Evolutionary conservation across 2,113 vertebrate genomes (phyloP).

Genomic region (Blennius ocellaris): DNA sequence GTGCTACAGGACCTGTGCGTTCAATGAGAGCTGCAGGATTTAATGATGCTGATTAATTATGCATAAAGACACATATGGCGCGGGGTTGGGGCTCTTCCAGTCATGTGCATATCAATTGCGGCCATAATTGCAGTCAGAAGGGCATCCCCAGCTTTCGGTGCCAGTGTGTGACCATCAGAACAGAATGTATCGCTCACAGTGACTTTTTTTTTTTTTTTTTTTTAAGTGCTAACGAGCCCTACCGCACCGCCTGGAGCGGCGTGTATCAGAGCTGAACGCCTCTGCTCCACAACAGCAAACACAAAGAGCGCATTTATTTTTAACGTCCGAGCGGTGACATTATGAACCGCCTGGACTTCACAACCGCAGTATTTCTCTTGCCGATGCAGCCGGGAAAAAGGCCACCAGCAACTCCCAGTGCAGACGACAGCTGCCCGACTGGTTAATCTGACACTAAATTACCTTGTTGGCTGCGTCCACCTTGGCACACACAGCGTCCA

Average conservation of each 20-base stretch:
- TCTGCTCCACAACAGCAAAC: background rate
- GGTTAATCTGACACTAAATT: conserved; percentile 20
- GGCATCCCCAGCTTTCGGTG: conserved; percentile 5
- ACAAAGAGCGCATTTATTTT: conserved; percentile 19
- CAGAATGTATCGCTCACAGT: background rate
- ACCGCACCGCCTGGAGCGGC: background rate
- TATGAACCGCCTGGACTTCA: background rate
- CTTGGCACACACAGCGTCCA: conserved; percentile 93
- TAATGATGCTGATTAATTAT: conserved; percentile 56
- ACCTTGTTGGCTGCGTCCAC: conserved; percentile 96
- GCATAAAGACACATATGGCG: conserved; percentile 45
- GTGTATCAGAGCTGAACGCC: fast-evolving
- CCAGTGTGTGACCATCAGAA: too few relatives aligned
- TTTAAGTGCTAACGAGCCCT: background rate
- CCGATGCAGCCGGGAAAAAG: background rate
- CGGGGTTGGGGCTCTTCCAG: conserved; percentile 36
- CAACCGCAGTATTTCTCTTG: background rate
- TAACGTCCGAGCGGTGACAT: background rate
- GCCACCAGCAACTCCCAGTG: background rate
- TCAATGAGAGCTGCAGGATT: conserved; percentile 2
- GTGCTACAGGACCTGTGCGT: conserved; percentile 2
- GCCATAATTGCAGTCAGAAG: background rate
- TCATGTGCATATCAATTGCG: conserved; percentile 23
- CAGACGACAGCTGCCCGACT: background rate
- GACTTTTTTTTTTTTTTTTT: conserved; percentile 2